Evolutionary conservation across 2,113 vertebrate genomes (phyloP).

Genomic region (Notothenia rossii): DNA sequence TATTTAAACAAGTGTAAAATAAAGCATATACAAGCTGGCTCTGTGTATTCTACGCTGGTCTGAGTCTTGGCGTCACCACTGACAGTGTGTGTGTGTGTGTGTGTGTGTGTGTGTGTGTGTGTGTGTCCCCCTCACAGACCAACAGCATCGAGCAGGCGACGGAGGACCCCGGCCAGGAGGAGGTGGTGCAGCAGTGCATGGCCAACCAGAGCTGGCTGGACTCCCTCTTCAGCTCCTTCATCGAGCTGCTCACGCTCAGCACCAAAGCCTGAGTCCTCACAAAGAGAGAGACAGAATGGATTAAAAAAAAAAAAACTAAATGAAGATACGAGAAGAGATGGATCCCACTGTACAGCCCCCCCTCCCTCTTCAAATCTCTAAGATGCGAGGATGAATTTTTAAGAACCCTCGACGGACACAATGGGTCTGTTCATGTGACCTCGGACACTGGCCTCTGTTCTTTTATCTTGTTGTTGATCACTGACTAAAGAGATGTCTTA

Average conservation of each 20-base stretch:
- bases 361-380: conserved; percentile 66
- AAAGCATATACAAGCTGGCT: background rate
- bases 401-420: conserved; percentile 63
- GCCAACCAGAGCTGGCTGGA: conserved; percentile 95
- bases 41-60: background rate
- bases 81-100: no score
- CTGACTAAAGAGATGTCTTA: conserved; percentile 74
- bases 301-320: conserved; percentile 28
- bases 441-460: conserved; percentile 68
- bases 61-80: conserved; percentile 8
- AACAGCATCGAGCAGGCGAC: conserved; percentile 91
- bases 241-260: conserved; percentile 91
- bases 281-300: background rate
- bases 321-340: conserved; percentile 51
- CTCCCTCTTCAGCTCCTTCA: conserved; percentile 92
- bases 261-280: conserved; percentile 79
- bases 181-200: conserved; percentile 97
- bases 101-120: no score
- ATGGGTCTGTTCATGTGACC: conserved; percentile 68
- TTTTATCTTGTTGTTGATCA: conserved; percentile 74
- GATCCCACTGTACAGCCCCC: conserved; percentile 77
- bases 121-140: conserved; percentile 84
- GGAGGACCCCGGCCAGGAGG: conserved; percentile 93
- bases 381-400: conserved; percentile 71
- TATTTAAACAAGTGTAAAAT: background rate